Base-by-base conservation (phyloP, 1,140 invertebrate genomes). In the Sminthurinus signatus region DNA sequence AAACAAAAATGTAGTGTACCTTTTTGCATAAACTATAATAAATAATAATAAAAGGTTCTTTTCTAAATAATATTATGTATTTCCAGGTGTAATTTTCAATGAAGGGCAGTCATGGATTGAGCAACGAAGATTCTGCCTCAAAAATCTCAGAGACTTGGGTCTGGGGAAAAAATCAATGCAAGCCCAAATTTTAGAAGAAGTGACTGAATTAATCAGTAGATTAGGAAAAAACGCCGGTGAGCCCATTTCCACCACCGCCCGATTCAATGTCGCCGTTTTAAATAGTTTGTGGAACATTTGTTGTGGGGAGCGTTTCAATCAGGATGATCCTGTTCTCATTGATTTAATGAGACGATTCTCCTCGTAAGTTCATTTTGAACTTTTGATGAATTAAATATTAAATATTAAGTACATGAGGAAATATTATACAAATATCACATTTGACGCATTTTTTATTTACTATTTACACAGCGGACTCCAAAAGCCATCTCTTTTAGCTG, bases 131-230 rank as follows among this genome's bases (percentile, higher is more conserved):
- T 32, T 61, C 19, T 27, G 31, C 5, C 23, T 61, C 10, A 61
- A 27, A 51, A 61, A 50, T 51, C 17, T 48, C 19, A 31, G 29
- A 48, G 72, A 77, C 42, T 73, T 80, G 31, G 79, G 78, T 14
- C 70, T 80, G 46, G 78, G 78, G 2, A 76, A 73, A 65, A 69
- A 64, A 19, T 65, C 67, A 1, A 70, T 79, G 69, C 78, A 78
- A 66, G 50, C 31, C 14, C n/a, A 66, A 10, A 59, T 73, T 3
- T 62, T 73, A 29, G 70, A 74, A n/a, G 76, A 77, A 57, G 64
- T 73, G 2, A 25, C 29, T 8, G 68, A 72, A 19, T 32, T 72
- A 1, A 48, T 62, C 12, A 25, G 51, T 21, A 28, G 5, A 15
- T 64, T 57, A n/a, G 32, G 23, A 27, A 32, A 31, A 29, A 55